Base-by-base conservation (phyloP, 2,797 vertebrate species). In the Fistularia commersonii region DNA sequence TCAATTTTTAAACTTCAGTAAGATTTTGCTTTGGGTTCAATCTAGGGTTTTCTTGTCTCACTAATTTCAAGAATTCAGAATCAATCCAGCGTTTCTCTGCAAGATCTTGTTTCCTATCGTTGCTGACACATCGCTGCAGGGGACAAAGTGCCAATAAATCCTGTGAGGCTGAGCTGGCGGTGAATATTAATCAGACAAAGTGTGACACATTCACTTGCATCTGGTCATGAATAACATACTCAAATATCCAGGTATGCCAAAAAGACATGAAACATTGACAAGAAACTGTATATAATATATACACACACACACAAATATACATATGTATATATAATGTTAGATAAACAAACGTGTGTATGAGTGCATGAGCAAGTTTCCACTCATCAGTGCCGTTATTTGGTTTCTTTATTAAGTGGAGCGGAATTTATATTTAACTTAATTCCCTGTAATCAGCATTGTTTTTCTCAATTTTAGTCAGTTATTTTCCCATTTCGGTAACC, bases 201-300 rank as follows among this genome's bases (percentile, higher is more conserved):
- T 14, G 55, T 68, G 45, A 64, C 33, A 59, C 32, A 48, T 53
- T 65, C 34, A 38, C 48, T 45, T 53, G 1, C 32, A 11, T 35
- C 5, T 14, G 37, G n/a, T 40, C 11, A 12, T 40, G 11, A 23
- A 23, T 23, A 2, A 23, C 23, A 23, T 4, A 23, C 23, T 23
- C 23, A 23, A 23, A 23, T 23, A 23, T 40, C 11, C 12, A 40
- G 37, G 37, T 39, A 6, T n/a, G n/a, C n/a, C n/a, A n/a, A n/a
- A n/a, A n/a, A n/a, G 23, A 23, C 23, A 23, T 23, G 23, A 23
- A 23, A 23, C 23, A 23, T 23, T 23, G 12, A 40, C 12, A 40
- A 40, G 11, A 40, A 40, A 40, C 12, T 40, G 38, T 40, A 10
- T n/a, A 11, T 44, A n/a, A n/a, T n/a, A n/a, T n/a, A 23, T 23